Conservation (phyloP, 53 echinoderm and acorn worm genomes). For the Apostichopus leukothele region DNA sequence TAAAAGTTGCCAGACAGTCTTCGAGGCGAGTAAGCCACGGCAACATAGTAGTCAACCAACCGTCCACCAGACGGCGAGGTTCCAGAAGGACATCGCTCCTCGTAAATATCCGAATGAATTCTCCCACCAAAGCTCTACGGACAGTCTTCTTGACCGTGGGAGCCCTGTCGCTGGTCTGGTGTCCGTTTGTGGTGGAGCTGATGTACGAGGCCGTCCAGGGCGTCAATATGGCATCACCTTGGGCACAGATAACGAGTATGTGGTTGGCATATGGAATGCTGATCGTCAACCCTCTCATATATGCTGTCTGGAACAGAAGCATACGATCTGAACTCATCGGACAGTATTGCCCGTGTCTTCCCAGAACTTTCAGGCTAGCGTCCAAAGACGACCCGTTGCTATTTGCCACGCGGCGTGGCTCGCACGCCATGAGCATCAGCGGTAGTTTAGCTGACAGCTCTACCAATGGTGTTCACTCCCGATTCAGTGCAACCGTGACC, state of each 20-base stretch:
- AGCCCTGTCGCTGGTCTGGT: slow-evolving; percentile 62
- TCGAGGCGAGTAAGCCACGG: slow-evolving; percentile 83
- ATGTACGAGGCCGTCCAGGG: slow-evolving; percentile 71
- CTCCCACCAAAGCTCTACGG: slow-evolving; percentile 85
- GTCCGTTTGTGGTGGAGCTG: slow-evolving; percentile 67
- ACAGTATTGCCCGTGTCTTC: slow-evolving; percentile 68
- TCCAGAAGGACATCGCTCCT: slow-evolving; percentile 86
- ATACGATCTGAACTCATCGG: slow-evolving; percentile 73
- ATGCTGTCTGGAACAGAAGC: slow-evolving; percentile 90
- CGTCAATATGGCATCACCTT: slow-evolving; percentile 43
- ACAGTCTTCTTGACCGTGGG: slow-evolving; percentile 77
- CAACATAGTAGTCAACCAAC: slow-evolving; percentile 61
- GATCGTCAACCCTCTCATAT: slow-evolving; percentile 72
- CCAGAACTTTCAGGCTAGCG: slow-evolving; percentile 53
- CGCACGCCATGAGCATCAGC: slow-evolving; percentile 74
- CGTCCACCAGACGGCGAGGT: slow-evolving; percentile 54
- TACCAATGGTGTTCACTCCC: slow-evolving; percentile 39
- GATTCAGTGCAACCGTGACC: slow-evolving; percentile 44
- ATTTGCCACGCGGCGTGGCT: slow-evolving; percentile 55
- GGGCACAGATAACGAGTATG: slow-evolving; percentile 54
- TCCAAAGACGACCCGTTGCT: slow-evolving; percentile 65
- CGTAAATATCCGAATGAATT: slow-evolving; percentile 92
- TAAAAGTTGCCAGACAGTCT: slow-evolving; percentile 70
- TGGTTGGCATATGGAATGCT: slow-evolving; percentile 66
- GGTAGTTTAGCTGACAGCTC: slow-evolving; percentile 60